phyloP scores from a whole-genome alignment of 2,797 vertebrate genomes.

The Tauraco hartlaubi region DNA sequence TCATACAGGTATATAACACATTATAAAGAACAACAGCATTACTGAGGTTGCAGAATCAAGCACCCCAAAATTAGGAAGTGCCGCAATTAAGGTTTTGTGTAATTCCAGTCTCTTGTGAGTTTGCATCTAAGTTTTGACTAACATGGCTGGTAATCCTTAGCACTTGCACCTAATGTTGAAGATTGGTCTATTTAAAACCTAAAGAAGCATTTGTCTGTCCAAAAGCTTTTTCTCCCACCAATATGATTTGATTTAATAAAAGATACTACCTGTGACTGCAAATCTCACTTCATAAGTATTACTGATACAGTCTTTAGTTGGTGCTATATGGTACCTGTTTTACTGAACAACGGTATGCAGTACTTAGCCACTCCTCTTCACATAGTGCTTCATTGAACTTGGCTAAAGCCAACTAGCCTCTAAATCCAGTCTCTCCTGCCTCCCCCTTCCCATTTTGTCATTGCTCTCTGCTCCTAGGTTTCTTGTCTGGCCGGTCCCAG shows the following conservation, averaged over 20 bases:
- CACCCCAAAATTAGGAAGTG: background rate
- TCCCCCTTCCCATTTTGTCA: background rate
- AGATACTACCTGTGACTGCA: background rate
- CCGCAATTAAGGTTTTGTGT: background rate
- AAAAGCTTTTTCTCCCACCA: background rate
- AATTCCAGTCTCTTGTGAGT: background rate
- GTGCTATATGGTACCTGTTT: background rate
- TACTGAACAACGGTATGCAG: background rate
- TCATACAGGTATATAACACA: background rate
- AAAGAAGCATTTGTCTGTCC: background rate
- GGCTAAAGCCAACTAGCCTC: background rate
- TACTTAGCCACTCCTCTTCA: background rate
- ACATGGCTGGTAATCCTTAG: background rate
- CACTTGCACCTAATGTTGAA: background rate
- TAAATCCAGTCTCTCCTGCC: background rate
- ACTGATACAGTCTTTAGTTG: background rate
- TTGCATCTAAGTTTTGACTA: background rate
- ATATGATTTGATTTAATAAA: background rate
- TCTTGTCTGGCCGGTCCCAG: background rate
- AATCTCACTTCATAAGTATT: background rate
- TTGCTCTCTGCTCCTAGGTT: background rate
- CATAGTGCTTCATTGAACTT: background rate
- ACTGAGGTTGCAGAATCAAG: background rate
- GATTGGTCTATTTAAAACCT: background rate
- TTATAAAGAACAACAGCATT: background rate